These are phyloP conservation scores for Muntiacus reevesi DNA, from an alignment of 2,113 vertebrate genomes.

Conservation along the genomic window DNA sequence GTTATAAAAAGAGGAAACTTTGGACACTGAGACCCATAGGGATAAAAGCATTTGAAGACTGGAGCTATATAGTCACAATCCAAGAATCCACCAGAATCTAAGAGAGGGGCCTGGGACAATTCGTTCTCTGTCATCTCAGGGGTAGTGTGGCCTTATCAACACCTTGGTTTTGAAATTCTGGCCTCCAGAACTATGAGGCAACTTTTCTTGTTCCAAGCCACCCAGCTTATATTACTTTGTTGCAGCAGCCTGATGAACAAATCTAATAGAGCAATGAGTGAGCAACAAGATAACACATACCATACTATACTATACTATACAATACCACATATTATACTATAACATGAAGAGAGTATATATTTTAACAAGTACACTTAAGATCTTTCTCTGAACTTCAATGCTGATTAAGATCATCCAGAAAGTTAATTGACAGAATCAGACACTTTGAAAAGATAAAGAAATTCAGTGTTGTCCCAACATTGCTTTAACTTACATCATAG, in stretches of 20 bases:
- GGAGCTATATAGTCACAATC: background rate
- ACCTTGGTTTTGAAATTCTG: background rate
- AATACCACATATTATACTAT: background rate
- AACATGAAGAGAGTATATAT: background rate
- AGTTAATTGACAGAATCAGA: background rate
- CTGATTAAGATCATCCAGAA: background rate
- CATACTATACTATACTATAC: no score
- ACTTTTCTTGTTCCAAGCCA: background rate
- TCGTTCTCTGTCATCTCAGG: background rate
- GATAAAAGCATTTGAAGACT: background rate
- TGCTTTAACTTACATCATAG: background rate
- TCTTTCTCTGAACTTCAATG: background rate
- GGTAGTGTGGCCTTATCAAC: background rate
- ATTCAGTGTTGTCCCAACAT: background rate
- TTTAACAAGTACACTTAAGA: background rate
- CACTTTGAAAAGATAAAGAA: background rate
- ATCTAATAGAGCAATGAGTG: background rate
- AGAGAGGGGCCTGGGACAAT: background rate
- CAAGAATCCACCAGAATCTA: background rate
- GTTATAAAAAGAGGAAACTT: background rate
- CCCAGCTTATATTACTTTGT: background rate
- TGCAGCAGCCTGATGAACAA: background rate
- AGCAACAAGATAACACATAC: background rate
- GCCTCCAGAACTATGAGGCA: background rate
- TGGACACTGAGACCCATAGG: background rate